phyloP scores from a whole-genome alignment of 1,140 invertebrate genomes.

The Megalonaias nervosa region DNA sequence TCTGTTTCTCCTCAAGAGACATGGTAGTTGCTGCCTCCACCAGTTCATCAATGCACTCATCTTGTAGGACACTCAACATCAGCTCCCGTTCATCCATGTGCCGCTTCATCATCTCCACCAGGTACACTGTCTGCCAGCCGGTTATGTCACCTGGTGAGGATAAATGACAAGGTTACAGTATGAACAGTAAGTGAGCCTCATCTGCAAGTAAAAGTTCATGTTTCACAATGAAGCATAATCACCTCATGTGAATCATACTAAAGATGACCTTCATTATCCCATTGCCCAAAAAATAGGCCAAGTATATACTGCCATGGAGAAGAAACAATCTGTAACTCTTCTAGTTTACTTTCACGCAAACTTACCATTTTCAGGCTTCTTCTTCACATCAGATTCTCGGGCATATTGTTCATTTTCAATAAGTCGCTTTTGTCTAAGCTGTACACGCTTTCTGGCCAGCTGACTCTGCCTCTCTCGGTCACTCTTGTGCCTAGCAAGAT shows the following conservation, averaged over 20 bases:
- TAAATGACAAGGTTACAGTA: too few species aligned
- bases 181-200: too few species aligned
- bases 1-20: slow-evolving; percentile 52
- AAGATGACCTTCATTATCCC: too few species aligned
- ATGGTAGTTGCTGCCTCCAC: slow-evolving; percentile 53
- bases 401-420: slow-evolving; percentile 35
- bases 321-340: too few species aligned
- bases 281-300: too few species aligned
- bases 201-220: too few species aligned
- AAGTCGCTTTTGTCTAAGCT: slow-evolving; percentile 35
- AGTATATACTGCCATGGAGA: too few species aligned
- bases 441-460: slow-evolving; percentile 49
- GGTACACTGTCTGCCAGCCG: slow-evolving; percentile 47
- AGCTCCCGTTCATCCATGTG: slow-evolving; percentile 61
- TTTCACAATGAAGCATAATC: too few species aligned
- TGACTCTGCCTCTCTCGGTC: slow-evolving; percentile 48
- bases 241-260: too few species aligned
- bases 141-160: slow-evolving; percentile 48
- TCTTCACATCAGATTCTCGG: slow-evolving; percentile 18
- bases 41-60: slow-evolving; percentile 55
- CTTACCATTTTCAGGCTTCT: not conserved
- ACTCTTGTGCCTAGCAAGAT: slow-evolving; percentile 41
- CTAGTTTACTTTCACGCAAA: too few species aligned
- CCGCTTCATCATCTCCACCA: slow-evolving; percentile 52
- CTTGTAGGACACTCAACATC: slow-evolving; percentile 55